Percentiles rank a stretch among this genome's conserved stretches.
Conservation (phyloP, 2,888 invertebrate genomes). For the Liposcelis brunnea region DNA sequence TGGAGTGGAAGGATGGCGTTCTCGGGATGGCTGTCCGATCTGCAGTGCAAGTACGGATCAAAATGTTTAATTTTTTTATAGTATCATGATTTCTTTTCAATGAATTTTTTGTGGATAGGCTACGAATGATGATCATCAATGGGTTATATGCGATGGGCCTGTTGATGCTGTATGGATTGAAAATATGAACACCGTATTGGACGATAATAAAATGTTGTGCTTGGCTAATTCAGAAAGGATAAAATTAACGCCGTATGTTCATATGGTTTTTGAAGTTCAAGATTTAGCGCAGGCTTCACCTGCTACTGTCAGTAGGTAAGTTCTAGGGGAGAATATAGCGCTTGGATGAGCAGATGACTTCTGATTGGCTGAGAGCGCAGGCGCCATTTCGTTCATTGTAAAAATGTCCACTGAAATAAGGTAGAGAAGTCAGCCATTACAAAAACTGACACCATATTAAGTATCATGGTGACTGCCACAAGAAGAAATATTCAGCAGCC, state of each 20-base stretch:
- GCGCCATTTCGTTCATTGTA: too few species aligned
- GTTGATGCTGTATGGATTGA: slow-evolving; percentile 92
- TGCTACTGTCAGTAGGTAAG: slow-evolving; percentile 60
- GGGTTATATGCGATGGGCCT: slow-evolving; percentile 82
- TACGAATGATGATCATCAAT: slow-evolving; percentile 57
- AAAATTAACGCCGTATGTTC: slow-evolving; percentile 68
- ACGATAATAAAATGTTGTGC: slow-evolving; percentile 87
- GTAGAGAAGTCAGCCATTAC: too few species aligned
- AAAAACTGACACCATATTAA: too few species aligned
- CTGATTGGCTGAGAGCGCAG: too few species aligned
- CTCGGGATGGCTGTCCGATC: slow-evolving; percentile 48
- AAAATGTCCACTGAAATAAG: too few species aligned
- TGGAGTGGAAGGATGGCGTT: slow-evolving; percentile 84
- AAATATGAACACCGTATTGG: slow-evolving; percentile 81
- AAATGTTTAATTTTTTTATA: slow-evolving; percentile 12
- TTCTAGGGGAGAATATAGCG: slow-evolving; percentile 10
- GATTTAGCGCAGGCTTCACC: slow-evolving; percentile 81
- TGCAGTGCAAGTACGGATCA: slow-evolving; percentile 34
- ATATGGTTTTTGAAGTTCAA: slow-evolving; percentile 74
- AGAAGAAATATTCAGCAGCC: too few species aligned
- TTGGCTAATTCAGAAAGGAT: slow-evolving; percentile 82
- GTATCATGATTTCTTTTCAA: neutral
- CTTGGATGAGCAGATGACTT: neutral
- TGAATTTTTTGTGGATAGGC: slow-evolving; percentile 20
- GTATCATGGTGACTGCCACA: too few species aligned